Base-by-base conservation (phyloP, 1,140 invertebrate genomes). In the Drosophila funebris region DNA sequence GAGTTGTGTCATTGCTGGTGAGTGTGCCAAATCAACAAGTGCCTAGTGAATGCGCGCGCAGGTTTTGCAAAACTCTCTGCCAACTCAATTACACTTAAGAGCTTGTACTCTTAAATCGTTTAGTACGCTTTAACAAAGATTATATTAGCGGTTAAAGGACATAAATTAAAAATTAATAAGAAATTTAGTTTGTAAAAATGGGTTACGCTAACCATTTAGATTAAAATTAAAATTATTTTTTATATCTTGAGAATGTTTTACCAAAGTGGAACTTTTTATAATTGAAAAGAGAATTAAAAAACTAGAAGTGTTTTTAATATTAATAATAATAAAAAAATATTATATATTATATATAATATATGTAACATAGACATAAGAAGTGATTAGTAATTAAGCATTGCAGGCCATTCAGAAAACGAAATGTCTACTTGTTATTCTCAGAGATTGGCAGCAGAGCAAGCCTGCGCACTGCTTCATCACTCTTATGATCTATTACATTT, bases 11-110 rank as follows among this genome's bases (percentile, higher is more conserved):
- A n/a, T 14, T 16, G 43, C 31, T 13, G 11, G 2, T 43, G 16
- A 31, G 54, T 54, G 43, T 56, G 69, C 50, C 57, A 78, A 66
- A 87, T 87, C 82, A 87, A 85, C 82, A 85, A 85, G 81, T 87
- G 82, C 73, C 78, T 24, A 41, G 52, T 7, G 14, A 64, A 56
- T 78, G 78, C 78, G 82, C 74, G 78, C 81, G 81, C 81, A 87
- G 4, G 16, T 29, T 31, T 36, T 22, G 16, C 14, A 37, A 22
- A 11, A n/a, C 5, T 39, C 5, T 36, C 61, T 67, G 39, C 62
- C 58, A 31, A 54, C 8, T 4, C 4, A 2, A 0, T 0, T 43
- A 9, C 72, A 75, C 76, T 79, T 79, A 53, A 20, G 9, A 16
- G 13, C 1, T 4, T 50, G 9, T 14, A 9, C 58, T 50, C 58